These are phyloP conservation scores for Yponomeuta malinellus DNA, from an alignment of 2,888 invertebrate genomes.

Conservation along the genomic window DNA sequence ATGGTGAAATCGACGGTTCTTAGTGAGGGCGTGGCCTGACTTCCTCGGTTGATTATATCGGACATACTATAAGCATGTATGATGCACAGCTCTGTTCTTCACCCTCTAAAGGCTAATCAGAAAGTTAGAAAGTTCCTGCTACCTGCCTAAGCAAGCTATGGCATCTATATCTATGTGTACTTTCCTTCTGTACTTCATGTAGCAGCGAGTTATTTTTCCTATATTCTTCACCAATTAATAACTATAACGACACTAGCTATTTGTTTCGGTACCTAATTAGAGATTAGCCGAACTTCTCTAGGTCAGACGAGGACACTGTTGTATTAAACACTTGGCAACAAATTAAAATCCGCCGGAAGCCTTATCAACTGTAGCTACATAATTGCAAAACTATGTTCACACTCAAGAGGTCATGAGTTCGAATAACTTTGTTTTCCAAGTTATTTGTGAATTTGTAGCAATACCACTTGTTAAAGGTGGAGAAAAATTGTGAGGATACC, in stretches of 20 bases:
- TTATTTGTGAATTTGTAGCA: too few relatives aligned
- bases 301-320: background rate
- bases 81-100: background rate
- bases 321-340: background rate
- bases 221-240: background rate
- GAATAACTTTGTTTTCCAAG: too few relatives aligned
- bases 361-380: background rate
- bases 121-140: background rate
- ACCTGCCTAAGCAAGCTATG: background rate
- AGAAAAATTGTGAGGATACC: too few relatives aligned
- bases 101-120: background rate
- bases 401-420: too few relatives aligned
- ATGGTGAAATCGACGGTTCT: background rate
- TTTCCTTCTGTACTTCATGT: too few relatives aligned
- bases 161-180: too few relatives aligned
- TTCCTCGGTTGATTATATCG: background rate
- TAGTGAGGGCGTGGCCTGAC: slow-evolving; percentile 12
- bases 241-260: background rate
- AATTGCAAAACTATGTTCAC: too few relatives aligned
- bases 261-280: background rate
- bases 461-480: too few relatives aligned
- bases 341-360: background rate
- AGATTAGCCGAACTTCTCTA: background rate
- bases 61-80: too few relatives aligned
- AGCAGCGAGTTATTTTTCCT: background rate